Evolutionary conservation across 2,113 vertebrate genomes (phyloP), one percentile per base, ranked within the genome.

Genomic region (Daboia siamensis): DNA sequence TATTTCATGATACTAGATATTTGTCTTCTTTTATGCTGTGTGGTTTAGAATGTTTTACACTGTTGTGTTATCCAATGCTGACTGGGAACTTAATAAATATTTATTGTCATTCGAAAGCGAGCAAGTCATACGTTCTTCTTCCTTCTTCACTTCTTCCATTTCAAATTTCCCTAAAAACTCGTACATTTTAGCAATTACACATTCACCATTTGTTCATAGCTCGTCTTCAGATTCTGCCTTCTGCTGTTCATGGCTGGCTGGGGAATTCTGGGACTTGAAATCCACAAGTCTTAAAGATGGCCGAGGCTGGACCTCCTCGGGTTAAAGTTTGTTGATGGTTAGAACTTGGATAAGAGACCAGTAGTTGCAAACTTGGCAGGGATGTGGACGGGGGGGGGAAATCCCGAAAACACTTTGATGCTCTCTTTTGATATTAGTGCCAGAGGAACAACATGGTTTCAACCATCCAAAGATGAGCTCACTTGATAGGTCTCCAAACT

Each of bases 361-460:
- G 6, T 39, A 8, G 69, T 39, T 80, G 69, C 33, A 80, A 39
- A 80, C 69, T 39, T 20, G 15, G 20, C n/a, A 3, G 5, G 15
- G 15, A 21, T 33, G n/a, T 17, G n/a, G 13, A 2, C 1, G n/a
- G 13, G 5, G 1, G 29, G 15, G 2, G 0, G 3, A 39, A 39
- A 6, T 74, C 2, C n/a, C 2, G 1, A 74, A 74, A 33, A 5
- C 15, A 4, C 13, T 39, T 80, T 80, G 69, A 39, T 80, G 7
- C 6, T 20, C n/a, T 80, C 69, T 6, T 74, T 74, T 39, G 69
- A n/a, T 39, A 80, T 39, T 7, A 39, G n/a, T 80, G 69, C 69
- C 33, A 80, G 6, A 39, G n/a, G 33, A 80, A 33, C n/a, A 17
- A 6, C 17, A 33, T 17, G 15, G n/a, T 17, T 74, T n/a, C 12